Base-by-base conservation (phyloP, 2,113 vertebrate genomes). In the Syngnathoides biaculeatus region DNA sequence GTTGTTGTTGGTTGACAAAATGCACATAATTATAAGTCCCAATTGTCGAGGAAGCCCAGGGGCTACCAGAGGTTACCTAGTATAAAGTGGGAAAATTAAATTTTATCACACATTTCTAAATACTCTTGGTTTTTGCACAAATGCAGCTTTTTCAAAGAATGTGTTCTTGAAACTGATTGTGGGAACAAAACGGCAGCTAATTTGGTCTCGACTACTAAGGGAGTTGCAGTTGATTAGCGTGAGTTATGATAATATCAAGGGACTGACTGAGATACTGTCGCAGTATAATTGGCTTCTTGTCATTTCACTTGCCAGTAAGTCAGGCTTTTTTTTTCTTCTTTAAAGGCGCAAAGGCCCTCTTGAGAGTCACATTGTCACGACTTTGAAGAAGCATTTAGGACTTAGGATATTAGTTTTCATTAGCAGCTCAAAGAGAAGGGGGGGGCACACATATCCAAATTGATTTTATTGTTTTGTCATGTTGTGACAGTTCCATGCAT, bases 161-260 rank as follows among this genome's bases (percentile, higher is more conserved):
- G 10, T 71, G 63, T 72, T 3, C 58, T 56, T 68, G 9, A 61
- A 79, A 38, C 52, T 61, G 75, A 67, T 45, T 64, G 56, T 1
- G 66, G 60, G 71, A 78, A 39, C 55, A 71, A 79, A 79, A 74
- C 73, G 67, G 79, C 66, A 64, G n/a, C 53, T 78, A 82, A 69
- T 81, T 78, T 57, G 12, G 62, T 73, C 53, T 81, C 58, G 55
- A 38, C 61, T 65, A 63, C 81, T 64, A 19, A 64, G 66, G 60
- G 57, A 69, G 74, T 73, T 76, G 30, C 24, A 58, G 64, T 66
- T 61, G 30, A 79, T 87, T 81, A 75, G 56, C n/a, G 42, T n/a
- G 42, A 48, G 68, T 73, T 73, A 78, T 83, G 79, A 57, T 76
- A 82, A 79, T 76, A 50, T 35, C 64, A 40, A 45, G 64, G 69